Conservation (phyloP, 2,797 vertebrate species). For the Alectoris magna region DNA sequence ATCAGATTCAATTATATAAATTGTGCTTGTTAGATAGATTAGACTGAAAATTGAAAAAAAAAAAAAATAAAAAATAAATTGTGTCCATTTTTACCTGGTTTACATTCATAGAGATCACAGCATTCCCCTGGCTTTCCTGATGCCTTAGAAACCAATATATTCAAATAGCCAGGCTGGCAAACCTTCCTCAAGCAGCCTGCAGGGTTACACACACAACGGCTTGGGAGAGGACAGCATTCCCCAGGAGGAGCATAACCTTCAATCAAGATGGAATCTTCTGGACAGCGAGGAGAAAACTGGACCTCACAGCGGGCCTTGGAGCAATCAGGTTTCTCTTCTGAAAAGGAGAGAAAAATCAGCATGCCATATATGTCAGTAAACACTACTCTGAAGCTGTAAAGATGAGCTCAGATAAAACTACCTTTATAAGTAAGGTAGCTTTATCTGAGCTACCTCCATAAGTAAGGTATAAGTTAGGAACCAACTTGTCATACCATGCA, state of each 20-base stretch:
- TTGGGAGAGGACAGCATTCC: conserved; percentile 90
- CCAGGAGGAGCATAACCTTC: conserved; percentile 92
- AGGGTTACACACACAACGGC: conserved; percentile 90
- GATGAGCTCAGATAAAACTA: background rate
- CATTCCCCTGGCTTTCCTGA: conserved; percentile 92
- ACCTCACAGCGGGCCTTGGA: conserved; percentile 91
- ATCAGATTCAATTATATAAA: background rate
- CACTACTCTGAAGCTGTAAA: background rate
- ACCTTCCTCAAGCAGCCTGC: conserved; percentile 91
- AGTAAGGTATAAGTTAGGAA: background rate
- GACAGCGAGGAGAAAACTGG: conserved; percentile 91
- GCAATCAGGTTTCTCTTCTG: conserved; percentile 92
- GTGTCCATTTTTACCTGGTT: conserved; percentile 83
- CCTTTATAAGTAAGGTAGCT: background rate
- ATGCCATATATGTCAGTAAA: background rate
- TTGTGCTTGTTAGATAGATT: background rate
- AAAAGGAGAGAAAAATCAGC: conserved; percentile 76
- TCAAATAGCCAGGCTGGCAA: conserved; percentile 90
- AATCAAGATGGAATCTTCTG: conserved; percentile 91
- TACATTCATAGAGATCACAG: conserved; percentile 93
- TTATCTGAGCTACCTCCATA: no score
- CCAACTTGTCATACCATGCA: background rate
- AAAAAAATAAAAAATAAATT: background rate
- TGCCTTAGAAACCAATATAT: conserved; percentile 90
- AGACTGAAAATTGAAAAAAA: background rate